phyloP scores from a whole-genome alignment of 1,140 invertebrate genomes.

The Zaprionus ghesquierei region DNA sequence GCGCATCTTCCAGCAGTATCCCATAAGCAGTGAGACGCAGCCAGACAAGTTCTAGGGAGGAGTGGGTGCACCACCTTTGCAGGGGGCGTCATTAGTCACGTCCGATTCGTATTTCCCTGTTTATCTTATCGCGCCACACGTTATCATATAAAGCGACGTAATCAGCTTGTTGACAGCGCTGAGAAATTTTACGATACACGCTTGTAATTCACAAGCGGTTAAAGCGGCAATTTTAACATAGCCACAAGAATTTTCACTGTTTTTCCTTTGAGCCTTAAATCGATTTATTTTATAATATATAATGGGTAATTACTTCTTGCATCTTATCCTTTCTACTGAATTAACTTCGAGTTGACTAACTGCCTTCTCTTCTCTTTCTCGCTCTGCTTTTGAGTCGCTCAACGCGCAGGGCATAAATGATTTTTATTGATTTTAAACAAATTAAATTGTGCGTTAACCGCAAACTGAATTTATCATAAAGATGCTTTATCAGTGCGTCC shows the following conservation, averaged over 20 bases:
- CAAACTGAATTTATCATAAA: conserved; percentile 78
- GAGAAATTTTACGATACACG: not conserved
- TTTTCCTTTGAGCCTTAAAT: not conserved
- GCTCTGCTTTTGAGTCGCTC: not conserved
- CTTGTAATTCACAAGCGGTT: not conserved
- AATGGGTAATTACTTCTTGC: not conserved
- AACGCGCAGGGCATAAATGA: conserved; percentile 40
- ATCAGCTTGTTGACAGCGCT: not conserved
- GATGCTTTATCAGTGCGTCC: conserved; percentile 65
- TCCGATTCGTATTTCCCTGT: not conserved
- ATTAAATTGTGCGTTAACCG: conserved; percentile 78
- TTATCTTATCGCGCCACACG: conserved; percentile 18
- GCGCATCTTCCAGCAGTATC: conserved; percentile 75
- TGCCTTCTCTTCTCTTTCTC: not conserved
- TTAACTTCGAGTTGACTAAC: not conserved
- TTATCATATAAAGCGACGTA: not conserved
- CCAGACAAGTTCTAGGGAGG: conserved; percentile 40
- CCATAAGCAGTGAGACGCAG: conserved; percentile 40
- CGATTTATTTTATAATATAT: not conserved
- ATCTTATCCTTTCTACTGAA: not conserved
- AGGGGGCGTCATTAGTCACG: not conserved
- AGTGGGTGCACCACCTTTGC: not conserved
- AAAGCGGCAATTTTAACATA: no score
- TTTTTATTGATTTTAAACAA: conserved; percentile 81
- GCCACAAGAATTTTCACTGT: no score